A percentile compares a stretch with the other conserved stretches of the same genome.
Evolutionary conservation across 2,797 vertebrate genomes (phyloP).

Genomic region (Tokudaia tokunoshimensis): DNA sequence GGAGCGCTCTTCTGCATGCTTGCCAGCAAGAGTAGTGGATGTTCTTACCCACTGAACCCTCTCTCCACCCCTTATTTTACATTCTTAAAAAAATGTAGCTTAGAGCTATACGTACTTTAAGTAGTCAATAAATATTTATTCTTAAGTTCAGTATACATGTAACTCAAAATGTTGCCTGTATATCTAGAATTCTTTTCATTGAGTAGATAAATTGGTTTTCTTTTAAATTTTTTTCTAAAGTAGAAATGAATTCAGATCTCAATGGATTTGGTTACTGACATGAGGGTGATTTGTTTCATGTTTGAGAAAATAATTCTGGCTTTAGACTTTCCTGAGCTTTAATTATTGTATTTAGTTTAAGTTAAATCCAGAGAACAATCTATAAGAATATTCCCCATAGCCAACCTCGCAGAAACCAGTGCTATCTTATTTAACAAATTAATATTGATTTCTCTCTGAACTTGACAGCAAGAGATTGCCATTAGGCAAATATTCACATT

Average conservation of each 20-base stretch:
- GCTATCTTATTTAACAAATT: conserved; percentile 4
- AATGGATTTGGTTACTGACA: conserved; percentile 13
- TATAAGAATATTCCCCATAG: background rate
- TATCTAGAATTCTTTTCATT: conserved; percentile 22
- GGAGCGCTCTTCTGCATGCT: rapidly evolving
- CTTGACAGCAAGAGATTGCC: background rate
- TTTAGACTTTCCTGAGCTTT: conserved; percentile 16
- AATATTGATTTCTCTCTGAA: background rate
- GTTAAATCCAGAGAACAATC: background rate
- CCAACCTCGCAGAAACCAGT: background rate
- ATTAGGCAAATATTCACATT: background rate
- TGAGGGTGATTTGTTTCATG: background rate
- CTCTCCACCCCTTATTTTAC: background rate
- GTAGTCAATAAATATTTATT: background rate
- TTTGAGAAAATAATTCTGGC: conserved; percentile 48
- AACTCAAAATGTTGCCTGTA: conserved; percentile 43
- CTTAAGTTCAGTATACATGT: background rate
- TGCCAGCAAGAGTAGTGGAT: background rate
- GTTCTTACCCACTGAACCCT: background rate
- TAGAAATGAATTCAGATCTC: conserved; percentile 38
- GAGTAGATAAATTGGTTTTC: background rate
- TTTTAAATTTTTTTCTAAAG: background rate
- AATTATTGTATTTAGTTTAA: conserved; percentile 50
- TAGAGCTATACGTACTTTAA: background rate
- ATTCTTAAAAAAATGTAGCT: background rate